phyloP scores from a whole-genome alignment of 2,888 invertebrate genomes.

The Corythucha ciliata region DNA sequence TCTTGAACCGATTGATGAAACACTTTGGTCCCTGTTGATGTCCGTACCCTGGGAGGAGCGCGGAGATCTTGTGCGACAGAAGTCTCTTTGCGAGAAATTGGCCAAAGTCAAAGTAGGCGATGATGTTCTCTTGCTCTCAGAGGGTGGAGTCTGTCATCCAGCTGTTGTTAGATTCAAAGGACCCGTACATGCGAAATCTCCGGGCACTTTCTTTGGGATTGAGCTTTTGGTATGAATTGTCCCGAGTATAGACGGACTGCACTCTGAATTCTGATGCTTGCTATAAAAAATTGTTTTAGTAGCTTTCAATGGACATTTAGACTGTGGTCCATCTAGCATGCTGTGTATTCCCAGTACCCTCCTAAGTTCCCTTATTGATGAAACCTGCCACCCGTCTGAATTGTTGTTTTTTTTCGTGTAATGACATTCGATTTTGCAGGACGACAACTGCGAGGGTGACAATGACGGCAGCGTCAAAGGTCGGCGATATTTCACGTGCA shows the following conservation, averaged over 20 bases:
- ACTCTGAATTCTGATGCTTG: background rate
- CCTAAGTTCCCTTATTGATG: no score
- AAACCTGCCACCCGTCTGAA: no score
- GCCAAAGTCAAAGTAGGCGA: conserved; percentile 31
- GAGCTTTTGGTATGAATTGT: conserved; percentile 36
- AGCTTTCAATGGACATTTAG: no score
- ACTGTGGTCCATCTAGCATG: no score
- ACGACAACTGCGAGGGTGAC: conserved; percentile 24
- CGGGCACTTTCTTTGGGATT: conserved; percentile 36
- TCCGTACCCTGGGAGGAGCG: no score
- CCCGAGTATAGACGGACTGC: conserved; percentile 6
- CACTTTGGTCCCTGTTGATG: conserved; percentile 30
- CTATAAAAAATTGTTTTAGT: no score
- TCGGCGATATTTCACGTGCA: conserved; percentile 31
- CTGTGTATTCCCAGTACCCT: no score
- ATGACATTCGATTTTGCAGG: conserved; percentile 21
- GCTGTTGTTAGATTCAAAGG: conserved; percentile 36
- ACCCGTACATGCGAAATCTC: conserved; percentile 33
- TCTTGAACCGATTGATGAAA: conserved; percentile 27
- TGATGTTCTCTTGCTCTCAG: no score
- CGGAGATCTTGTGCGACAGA: conserved; percentile 30
- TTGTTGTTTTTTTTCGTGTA: background rate
- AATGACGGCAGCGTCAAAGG: conserved; percentile 31
- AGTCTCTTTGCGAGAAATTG: conserved; percentile 30
- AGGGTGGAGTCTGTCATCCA: no score